Evolutionary conservation across 1,140 invertebrate species (phyloP), one percentile per base, ranked within the genome.

Genomic region (Euura lappo): DNA sequence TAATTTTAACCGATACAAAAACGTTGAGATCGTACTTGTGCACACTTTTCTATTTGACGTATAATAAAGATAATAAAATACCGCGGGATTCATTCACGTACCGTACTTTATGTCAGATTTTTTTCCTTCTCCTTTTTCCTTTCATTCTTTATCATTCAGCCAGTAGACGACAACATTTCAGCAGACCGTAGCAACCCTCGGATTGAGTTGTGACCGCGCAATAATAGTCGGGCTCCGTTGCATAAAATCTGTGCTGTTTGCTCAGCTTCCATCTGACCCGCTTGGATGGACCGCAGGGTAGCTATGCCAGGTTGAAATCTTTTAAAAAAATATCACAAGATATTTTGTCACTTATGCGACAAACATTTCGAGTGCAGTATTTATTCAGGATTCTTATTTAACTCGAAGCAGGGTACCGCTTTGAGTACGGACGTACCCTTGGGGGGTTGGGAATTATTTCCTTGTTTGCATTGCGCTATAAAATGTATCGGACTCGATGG

Each of bases 331-430:
- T 6, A 60, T 60, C 51, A 60, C 51, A 11, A 60, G 10, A 6
- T n/a, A 6, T 60, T 60, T 60, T 60, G 51, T 60, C 51, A 60
- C 51, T 60, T 60, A 60, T 60, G 51, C 51, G 51, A 8, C 8
- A 8, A 8, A n/a, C 8, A 60, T 60, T 60, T 60, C 51, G 13
- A 60, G 51, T 60, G 51, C 51, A n/a, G 51, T 60, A n/a, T 60
- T 60, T 60, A 60, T 60, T 60, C 51, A 60, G 51, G 51, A 60
- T 60, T 60, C 6, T 60, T n/a, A 60, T 60, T 60, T 60, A 60
- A 60, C 13, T 60, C 51, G 4, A 60, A 60, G 51, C 51, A 60
- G 4, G 51, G 6, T n/a, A n/a, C 13, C 13, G 51, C 51, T 11
- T 60, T 6, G 51, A 60, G 5, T n/a, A 60, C 51, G 51, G 51